Base-by-base conservation (phyloP, 2,888 invertebrate genomes). In the Matsumyia berberina region DNA sequence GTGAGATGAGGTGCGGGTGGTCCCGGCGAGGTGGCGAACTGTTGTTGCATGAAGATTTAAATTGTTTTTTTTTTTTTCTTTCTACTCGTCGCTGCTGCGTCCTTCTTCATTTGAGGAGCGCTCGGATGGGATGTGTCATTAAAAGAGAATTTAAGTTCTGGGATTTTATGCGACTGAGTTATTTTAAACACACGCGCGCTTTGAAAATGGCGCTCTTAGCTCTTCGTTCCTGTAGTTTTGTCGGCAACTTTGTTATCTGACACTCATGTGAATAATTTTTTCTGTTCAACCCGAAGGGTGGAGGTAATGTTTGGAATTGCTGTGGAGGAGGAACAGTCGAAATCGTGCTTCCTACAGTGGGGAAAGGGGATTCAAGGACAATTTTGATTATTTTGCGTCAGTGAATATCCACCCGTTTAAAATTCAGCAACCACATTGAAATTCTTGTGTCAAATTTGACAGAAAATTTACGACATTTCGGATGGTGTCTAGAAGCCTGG, bases 111-210 rank as follows among this genome's bases (percentile, higher is more conserved):
- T 44, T 12, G 39, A 60, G 29, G 35, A 6, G n/a, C 2, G 8
- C 5, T 33, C 24, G 33, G 15, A 31, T 42, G 46, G 46, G 12
- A 64, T 78, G 70, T 70, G 70, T 70, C 70, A 69, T 78, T 78
- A 78, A 78, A 70, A 70, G 33, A 55, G 37, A 78, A 64, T 78
- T 78, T 64, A 78, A 78, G 70, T 55, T 78, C 62, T 70, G 55
- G 49, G 37, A 78, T 70, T 78, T 78, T 69, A 77, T 64, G 24
- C 4, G 60, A 57, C 60, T 53, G 69, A 69, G 53, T 62, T 44
- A 44, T 55, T 12, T 46, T 46, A n/a, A 37, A 29, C 44, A 24
- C 24, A 24, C 24, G 24, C 44, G n/a, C n/a, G n/a, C n/a, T n/a
- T n/a, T n/a, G 37, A 55, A 15, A 6, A 64, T n/a, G 46, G 60